A percentile compares a stretch with the other conserved stretches of the same genome.
phyloP scores from a whole-genome alignment of 2,888 invertebrate species.

The Eupithecia insigniata region DNA sequence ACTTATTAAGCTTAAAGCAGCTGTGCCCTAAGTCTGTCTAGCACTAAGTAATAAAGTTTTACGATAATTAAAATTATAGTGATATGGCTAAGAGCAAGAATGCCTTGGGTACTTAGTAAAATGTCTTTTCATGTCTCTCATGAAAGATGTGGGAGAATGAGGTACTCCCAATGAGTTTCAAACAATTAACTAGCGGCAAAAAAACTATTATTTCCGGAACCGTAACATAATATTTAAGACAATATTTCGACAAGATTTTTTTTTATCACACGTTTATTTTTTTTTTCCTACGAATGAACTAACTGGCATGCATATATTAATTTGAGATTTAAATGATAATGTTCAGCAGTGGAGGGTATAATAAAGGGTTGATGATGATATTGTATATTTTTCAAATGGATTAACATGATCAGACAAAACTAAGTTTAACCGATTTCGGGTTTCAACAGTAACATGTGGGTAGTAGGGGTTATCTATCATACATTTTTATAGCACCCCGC shows the following conservation, averaged over 20 bases:
- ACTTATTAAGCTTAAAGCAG: slow-evolving; percentile 59
- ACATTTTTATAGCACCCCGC: background rate
- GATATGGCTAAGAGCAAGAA: slow-evolving; percentile 34
- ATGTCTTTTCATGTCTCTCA: background rate
- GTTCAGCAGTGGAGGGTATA: no score
- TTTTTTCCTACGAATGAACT: background rate
- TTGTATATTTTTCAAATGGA: background rate
- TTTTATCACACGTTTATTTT: no score
- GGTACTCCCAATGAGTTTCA: background rate
- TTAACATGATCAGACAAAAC: background rate
- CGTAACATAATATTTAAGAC: background rate
- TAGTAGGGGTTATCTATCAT: no score
- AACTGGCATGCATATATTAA: background rate
- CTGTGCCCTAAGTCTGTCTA: slow-evolving; percentile 49
- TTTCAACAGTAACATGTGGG: background rate
- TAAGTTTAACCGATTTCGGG: background rate
- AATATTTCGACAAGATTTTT: no score
- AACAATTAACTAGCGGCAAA: background rate
- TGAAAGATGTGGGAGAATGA: background rate
- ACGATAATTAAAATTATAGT: slow-evolving; percentile 49
- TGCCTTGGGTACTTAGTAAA: background rate
- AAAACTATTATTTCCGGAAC: background rate
- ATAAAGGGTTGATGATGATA: no score
- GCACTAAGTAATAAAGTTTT: slow-evolving; percentile 48
- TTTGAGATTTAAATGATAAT: no score